A percentile compares a stretch with the other conserved stretches of the same genome.
Evolutionary conservation across 2,113 vertebrate genomes (phyloP).

Genomic region (Mus spicilegus): DNA sequence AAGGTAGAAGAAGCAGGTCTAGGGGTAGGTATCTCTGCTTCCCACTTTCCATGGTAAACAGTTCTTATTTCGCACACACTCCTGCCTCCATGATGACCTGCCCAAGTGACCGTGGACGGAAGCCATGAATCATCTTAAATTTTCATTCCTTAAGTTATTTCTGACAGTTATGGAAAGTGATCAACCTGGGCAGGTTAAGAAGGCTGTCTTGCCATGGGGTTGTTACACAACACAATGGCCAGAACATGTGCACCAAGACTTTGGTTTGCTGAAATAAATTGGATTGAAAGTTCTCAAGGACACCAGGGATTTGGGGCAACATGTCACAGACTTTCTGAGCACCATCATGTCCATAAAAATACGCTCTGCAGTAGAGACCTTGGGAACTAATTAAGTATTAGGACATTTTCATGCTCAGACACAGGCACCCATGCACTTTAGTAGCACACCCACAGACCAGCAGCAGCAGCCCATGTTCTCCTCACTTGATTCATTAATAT

Average conservation of each 20-base stretch:
- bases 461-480: neutral
- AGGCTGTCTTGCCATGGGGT: neutral
- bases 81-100: neutral
- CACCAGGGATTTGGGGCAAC: neutral
- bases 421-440: neutral
- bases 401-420: constrained; percentile 39
- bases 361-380: constrained; percentile 29
- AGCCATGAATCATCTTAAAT: too few relatives aligned
- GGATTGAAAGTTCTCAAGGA: constrained; percentile 60
- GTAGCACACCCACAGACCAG: constrained; percentile 37
- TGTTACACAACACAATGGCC: neutral
- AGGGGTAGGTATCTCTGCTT: neutral
- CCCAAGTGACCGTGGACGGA: neutral
- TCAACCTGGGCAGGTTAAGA: neutral
- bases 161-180: neutral
- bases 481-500: constrained; percentile 77
- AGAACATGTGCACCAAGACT: neutral
- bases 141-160: neutral
- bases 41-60: neutral
- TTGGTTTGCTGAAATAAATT: constrained; percentile 6
- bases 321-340: neutral
- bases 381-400: constrained; percentile 58
- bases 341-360: neutral
- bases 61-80: neutral
- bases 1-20: neutral